phyloP scores from a whole-genome alignment of 2,797 vertebrate species.

The Eleutherodactylus coqui region DNA sequence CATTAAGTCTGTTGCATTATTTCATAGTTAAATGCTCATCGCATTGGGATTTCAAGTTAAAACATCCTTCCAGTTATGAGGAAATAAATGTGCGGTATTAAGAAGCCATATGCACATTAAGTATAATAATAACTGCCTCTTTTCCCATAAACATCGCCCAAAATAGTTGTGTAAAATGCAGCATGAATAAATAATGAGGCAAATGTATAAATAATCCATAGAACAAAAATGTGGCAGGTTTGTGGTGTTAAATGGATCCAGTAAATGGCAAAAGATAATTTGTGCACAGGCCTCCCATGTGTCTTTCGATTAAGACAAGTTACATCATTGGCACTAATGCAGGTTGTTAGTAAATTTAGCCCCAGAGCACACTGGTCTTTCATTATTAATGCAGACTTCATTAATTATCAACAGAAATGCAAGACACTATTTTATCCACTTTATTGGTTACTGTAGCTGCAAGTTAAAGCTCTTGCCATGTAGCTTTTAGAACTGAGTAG shows the following conservation, averaged over 20 bases:
- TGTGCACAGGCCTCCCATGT: constrained; percentile 65
- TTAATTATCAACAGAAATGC: constrained; percentile 69
- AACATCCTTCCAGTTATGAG: background rate
- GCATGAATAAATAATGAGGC: constrained; percentile 59
- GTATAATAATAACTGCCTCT: constrained; percentile 34
- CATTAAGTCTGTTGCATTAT: background rate
- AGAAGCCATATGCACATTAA: constrained; percentile 30
- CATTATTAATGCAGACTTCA: constrained; percentile 69
- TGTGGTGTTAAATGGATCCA: constrained; percentile 64
- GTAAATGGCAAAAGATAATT: constrained; percentile 67
- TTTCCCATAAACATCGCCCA: constrained; percentile 54
- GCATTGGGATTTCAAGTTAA: background rate
- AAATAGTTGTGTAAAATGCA: constrained; percentile 51
- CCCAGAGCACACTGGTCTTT: constrained; percentile 64
- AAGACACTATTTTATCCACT: constrained; percentile 65
- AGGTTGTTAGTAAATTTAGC: constrained; percentile 67
- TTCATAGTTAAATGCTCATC: background rate
- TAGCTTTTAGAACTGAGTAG: background rate
- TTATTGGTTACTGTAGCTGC: constrained; percentile 63
- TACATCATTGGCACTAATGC: constrained; percentile 65
- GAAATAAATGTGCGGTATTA: constrained; percentile 15
- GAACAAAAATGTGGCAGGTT: constrained; percentile 57
- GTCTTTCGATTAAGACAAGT: constrained; percentile 63
- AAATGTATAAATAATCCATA: constrained; percentile 63
- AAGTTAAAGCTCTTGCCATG: constrained; percentile 46